A percentile compares a stretch with the other conserved stretches of the same genome.
Conservation (phyloP, 2,113 vertebrate genomes). For the Stegostoma tigrinum region DNA sequence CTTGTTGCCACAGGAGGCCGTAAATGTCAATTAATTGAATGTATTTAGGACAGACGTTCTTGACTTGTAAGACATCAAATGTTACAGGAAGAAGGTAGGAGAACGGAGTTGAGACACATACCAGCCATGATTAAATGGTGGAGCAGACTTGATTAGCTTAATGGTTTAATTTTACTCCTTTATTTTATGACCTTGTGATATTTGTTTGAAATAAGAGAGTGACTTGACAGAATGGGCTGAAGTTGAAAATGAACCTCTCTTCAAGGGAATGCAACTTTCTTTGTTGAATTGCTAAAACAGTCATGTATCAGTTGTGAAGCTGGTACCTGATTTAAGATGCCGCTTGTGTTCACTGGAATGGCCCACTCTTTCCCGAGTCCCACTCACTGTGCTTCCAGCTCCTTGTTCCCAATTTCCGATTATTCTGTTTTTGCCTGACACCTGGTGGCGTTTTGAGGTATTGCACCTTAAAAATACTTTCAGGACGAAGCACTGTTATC, state of each 20-base stretch:
- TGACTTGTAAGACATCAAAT: too few relatives aligned
- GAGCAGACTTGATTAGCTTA: too few relatives aligned
- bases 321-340: neutral
- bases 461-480: neutral
- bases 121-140: too few relatives aligned
- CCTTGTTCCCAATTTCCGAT: neutral
- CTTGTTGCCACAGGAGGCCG: too few relatives aligned
- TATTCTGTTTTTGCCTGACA: neutral
- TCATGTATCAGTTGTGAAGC: neutral
- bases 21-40: too few relatives aligned
- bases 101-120: too few relatives aligned
- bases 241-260: neutral
- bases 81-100: too few relatives aligned
- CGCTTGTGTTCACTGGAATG: neutral
- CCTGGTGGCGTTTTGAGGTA: neutral
- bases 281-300: neutral
- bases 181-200: too few relatives aligned
- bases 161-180: too few relatives aligned
- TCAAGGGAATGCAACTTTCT: neutral
- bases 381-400: neutral
- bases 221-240: neutral
- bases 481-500: too few relatives aligned
- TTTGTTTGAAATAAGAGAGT: neutral
- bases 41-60: too few relatives aligned
- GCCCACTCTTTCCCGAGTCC: neutral